Conservation (phyloP, 2,797 vertebrate species). For the Semaprochilodus insignis region DNA sequence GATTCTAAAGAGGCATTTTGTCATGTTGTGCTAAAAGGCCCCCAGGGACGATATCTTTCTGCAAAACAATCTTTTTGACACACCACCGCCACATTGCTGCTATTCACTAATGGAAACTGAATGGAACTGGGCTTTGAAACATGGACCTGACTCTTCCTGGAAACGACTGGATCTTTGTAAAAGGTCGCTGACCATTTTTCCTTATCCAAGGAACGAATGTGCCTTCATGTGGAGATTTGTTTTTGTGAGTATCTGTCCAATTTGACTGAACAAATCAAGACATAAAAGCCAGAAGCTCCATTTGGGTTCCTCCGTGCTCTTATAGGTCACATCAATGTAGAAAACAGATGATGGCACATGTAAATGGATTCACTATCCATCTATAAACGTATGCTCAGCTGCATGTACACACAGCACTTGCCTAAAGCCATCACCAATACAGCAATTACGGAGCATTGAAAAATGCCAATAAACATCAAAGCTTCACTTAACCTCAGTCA, state of each 20-base stretch:
- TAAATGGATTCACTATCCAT: too few relatives aligned
- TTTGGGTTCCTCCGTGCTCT: neutral
- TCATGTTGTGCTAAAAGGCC: constrained; percentile 29
- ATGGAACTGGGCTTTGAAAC: constrained; percentile 24
- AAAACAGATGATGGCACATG: neutral
- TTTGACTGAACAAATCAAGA: neutral
- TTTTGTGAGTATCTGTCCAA: neutral
- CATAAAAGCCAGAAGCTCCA: neutral
- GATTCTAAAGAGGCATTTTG: constrained; percentile 12
- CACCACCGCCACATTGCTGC: constrained; percentile 1
- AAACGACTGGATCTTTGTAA: constrained; percentile 10
- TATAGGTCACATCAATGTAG: neutral
- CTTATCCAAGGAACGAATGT: constrained; percentile 1
- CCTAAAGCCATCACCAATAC: neutral
- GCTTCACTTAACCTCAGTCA: neutral
- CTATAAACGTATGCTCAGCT: neutral
- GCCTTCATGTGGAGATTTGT: neutral
- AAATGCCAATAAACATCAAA: neutral
- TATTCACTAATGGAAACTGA: constrained; percentile 27
- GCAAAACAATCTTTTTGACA: constrained; percentile 8
- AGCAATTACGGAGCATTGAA: neutral
- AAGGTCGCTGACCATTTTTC: neutral
- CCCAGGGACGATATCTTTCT: constrained; percentile 25
- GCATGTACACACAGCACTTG: neutral
- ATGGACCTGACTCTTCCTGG: constrained; percentile 1